Base-by-base conservation (phyloP, 2,888 invertebrate genomes). In the Meloe dianella region DNA sequence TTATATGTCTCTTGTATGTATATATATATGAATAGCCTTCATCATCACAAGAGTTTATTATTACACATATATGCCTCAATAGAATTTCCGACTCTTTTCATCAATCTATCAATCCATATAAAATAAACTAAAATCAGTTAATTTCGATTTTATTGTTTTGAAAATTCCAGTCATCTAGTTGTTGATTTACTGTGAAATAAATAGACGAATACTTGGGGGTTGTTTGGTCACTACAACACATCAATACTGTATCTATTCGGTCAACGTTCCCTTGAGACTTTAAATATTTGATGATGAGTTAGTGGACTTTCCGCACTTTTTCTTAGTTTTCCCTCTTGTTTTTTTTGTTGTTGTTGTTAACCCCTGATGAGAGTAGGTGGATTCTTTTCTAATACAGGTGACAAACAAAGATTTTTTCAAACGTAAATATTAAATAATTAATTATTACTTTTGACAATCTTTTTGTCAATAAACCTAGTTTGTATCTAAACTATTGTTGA, bases 211-310 rank as follows among this genome's bases (percentile, higher is more conserved):
- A 51, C 10, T 51, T 51, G 12, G 51, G 51, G 60, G 60, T 67
- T 64, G 64, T 64, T 61, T 65, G 69, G 66, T 71, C 70, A 70
- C 71, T 70, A 71, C 64, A 51, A 51, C 51, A 51, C 68, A 65
- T 67, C 68, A 60, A 67, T 66, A 68, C 63, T 63, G 71, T 73
- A 76, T 77, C 80, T 80, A 80, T 80, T 80, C 79, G 80, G 77
- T 79, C 79, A 74, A 73, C 65, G 71, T 78, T 79, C 81, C 79
- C 79, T 62, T 71, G 79, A 79, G 80, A 78, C 74, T 81, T 82
- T 84, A 83, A 84, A 84, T 84, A 84, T 84, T 84, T 84, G 81
- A 84, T 83, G 81, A 79, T 76, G 79, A 81, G 81, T 82, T 83
- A 81, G 80, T 79, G 78, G 78, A 76, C 82, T 82, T 79, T 80